phyloP scores from a whole-genome alignment of 1,140 invertebrate species.

The Brachionus calyciflorus region DNA sequence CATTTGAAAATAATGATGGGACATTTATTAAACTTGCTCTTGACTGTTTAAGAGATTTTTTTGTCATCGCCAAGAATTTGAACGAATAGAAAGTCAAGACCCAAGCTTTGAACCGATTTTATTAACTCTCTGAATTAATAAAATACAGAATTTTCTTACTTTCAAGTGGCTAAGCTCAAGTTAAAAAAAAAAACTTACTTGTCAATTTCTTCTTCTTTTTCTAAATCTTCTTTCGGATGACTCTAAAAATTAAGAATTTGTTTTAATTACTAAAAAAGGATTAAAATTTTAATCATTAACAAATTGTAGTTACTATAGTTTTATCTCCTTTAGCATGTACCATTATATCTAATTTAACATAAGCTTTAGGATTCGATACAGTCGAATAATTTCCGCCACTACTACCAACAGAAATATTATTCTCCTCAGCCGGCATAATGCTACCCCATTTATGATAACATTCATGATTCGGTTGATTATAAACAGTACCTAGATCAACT shows the following conservation, averaged over 20 bases:
- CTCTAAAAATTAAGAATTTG: background rate
- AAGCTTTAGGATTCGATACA: constrained; percentile 23
- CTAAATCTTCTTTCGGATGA: constrained; percentile 14
- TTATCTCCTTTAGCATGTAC: constrained; percentile 36
- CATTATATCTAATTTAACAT: constrained; percentile 39
- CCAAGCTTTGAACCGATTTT: no score
- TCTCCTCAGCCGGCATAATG: background rate
- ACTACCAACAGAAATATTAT: background rate
- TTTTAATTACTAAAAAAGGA: background rate
- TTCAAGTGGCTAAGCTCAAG: no score
- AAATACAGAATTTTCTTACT: no score
- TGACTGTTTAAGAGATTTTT: no score
- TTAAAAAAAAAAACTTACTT: constrained; percentile 13
- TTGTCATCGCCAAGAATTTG: no score
- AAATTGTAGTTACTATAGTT: background rate
- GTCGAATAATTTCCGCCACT: constrained; percentile 14
- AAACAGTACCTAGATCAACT: constrained; percentile 35
- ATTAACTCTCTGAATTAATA: no score
- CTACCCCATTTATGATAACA: constrained; percentile 42
- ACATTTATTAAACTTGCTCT: no score
- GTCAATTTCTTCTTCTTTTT: constrained; percentile 21
- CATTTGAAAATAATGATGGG: no score
- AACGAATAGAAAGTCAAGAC: no score
- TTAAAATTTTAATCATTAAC: background rate
- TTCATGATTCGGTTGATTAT: constrained; percentile 37